phyloP scores from a whole-genome alignment of 1,140 invertebrate species.

The Hermetia illucens region DNA sequence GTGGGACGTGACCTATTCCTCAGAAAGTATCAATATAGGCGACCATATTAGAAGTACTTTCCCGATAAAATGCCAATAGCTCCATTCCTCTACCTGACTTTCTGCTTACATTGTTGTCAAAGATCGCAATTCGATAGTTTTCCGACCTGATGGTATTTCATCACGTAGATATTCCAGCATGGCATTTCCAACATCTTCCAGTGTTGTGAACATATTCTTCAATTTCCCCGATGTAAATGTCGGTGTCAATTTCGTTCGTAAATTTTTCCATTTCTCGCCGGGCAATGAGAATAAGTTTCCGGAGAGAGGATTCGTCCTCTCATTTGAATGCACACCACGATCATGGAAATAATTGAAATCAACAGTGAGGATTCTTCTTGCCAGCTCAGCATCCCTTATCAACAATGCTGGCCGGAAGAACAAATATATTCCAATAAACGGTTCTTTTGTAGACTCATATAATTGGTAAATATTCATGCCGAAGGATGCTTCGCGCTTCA shows the following conservation, averaged over 20 bases:
- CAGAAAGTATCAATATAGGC: too few species aligned
- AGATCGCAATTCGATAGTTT: too few species aligned
- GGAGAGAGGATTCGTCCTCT: constrained; percentile 22
- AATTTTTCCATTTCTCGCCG: constrained; percentile 33
- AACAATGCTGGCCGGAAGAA: constrained; percentile 23
- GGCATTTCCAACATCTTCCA: constrained; percentile 29
- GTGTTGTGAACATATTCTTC: constrained; percentile 35
- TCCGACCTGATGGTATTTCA: constrained; percentile 6
- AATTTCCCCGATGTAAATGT: constrained; percentile 42
- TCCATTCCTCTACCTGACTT: constrained; percentile 14
- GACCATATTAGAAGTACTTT: not conserved
- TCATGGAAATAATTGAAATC: constrained; percentile 32
- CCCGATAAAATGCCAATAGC: constrained; percentile 3
- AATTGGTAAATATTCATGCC: constrained; percentile 15
- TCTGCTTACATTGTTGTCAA: too few species aligned
- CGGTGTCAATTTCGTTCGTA: constrained; percentile 37
- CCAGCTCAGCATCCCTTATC: constrained; percentile 31
- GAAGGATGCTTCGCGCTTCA: constrained; percentile 11
- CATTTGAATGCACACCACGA: constrained; percentile 25
- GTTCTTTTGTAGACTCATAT: constrained; percentile 11
- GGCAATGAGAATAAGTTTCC: constrained; percentile 31
- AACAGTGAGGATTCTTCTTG: constrained; percentile 29
- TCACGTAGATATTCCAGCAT: constrained; percentile 19
- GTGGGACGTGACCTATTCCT: too few species aligned
- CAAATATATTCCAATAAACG: constrained; percentile 22